These are phyloP conservation scores for Linnaemya vulpina DNA, from an alignment of 2,888 invertebrate genomes.

Conservation along the genomic window DNA sequence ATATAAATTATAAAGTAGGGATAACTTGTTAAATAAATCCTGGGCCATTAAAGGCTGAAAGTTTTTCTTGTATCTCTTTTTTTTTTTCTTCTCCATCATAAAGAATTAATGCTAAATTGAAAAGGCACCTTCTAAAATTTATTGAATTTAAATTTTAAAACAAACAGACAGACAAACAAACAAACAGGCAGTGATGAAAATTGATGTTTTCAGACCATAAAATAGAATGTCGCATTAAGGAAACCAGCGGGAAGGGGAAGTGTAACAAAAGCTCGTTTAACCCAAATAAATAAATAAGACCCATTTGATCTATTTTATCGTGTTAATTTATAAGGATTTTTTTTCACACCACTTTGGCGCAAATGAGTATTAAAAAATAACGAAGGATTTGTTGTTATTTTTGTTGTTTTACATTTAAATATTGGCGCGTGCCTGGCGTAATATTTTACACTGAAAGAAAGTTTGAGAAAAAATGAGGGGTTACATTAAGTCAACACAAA, in stretches of 20 bases:
- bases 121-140: constrained; percentile 16
- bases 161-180: neutral
- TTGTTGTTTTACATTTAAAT: neutral
- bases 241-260: neutral
- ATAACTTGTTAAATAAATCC: constrained; percentile 33
- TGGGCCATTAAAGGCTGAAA: neutral
- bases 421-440: neutral
- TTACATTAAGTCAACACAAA: too few species aligned
- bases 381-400: neutral
- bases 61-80: neutral
- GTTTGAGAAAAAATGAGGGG: neutral
- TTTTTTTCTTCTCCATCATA: neutral
- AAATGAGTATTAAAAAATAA: too few species aligned
- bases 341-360: neutral
- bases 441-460: constrained; percentile 1
- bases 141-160: constrained; percentile 27
- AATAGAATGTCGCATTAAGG: constrained; percentile 13
- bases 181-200: neutral
- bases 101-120: neutral
- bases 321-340: constrained; percentile 22
- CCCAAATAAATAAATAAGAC: constrained; percentile 25
- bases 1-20: constrained; percentile 33
- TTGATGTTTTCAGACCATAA: constrained; percentile 12
- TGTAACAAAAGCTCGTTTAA: neutral
- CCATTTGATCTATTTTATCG: neutral